phyloP scores from a whole-genome alignment of 2,888 invertebrate species.

The Mythimna pallens region DNA sequence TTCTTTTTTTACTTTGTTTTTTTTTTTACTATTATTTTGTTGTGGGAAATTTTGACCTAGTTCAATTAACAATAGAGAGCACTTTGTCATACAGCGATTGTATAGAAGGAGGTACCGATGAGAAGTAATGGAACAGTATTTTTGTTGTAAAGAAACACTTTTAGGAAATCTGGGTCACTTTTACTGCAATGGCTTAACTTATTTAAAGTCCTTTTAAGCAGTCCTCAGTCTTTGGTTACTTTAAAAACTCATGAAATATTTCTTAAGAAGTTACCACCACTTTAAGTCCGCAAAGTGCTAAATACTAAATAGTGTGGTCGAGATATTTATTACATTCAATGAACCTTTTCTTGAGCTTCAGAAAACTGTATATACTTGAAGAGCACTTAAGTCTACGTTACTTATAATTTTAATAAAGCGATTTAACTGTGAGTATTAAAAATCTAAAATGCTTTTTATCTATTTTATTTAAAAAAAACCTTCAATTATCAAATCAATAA shows the following conservation, averaged over 20 bases:
- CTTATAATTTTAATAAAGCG: conserved; percentile 7
- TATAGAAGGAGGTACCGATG: neutral
- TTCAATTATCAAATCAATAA: too few relatives aligned
- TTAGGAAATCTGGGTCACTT: conserved; percentile 7
- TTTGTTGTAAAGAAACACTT: neutral
- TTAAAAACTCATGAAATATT: conserved; percentile 3
- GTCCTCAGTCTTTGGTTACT: neutral
- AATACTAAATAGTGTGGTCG: conserved; percentile 25
- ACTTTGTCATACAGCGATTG: neutral
- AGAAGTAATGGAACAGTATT: neutral
- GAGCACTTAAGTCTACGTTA: neutral
- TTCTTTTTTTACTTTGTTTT: neutral
- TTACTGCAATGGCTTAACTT: neutral
- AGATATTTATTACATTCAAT: conserved; percentile 19
- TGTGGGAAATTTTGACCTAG: neutral
- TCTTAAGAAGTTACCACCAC: neutral
- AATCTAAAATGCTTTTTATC: neutral
- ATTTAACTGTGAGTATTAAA: neutral
- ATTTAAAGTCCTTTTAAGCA: conserved; percentile 2
- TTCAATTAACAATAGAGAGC: neutral
- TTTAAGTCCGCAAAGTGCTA: conserved; percentile 18
- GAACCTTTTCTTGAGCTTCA: conserved; percentile 13
- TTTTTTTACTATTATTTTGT: neutral
- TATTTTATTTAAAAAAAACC: too few relatives aligned
- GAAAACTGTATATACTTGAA: conserved; percentile 3